Conservation (phyloP, 2,797 vertebrate genomes). For the Limosa lapponica region DNA sequence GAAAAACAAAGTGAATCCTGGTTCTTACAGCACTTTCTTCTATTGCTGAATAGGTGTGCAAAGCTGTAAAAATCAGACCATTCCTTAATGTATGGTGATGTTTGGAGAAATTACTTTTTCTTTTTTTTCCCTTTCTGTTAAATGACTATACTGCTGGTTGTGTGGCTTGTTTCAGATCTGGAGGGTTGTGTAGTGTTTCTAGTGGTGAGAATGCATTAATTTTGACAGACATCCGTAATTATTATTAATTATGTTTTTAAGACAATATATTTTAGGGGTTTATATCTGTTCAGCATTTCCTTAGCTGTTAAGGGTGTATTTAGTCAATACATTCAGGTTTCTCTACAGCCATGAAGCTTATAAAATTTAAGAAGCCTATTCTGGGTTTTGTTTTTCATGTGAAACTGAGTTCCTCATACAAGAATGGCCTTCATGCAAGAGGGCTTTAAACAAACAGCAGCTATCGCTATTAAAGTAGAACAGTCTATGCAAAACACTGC, state of each 20-base stretch:
- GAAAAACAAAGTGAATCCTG: background rate
- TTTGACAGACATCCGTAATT: background rate
- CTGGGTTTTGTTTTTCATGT: background rate
- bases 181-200: background rate
- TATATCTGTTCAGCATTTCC: background rate
- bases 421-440: background rate
- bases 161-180: background rate
- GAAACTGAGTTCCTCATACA: background rate
- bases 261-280: background rate
- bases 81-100: background rate
- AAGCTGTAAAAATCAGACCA: background rate
- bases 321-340: background rate
- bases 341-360: background rate
- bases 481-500: background rate
- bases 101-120: background rate
- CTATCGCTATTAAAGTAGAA: background rate
- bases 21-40: background rate
- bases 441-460: background rate
- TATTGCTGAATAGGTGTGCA: background rate
- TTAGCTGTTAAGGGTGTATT: background rate
- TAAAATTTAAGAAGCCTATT: background rate
- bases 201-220: background rate
- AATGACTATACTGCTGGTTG: fast-evolving
- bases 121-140: background rate
- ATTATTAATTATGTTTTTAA: background rate